A percentile compares a stretch with the other conserved stretches of the same genome.
Conservation (phyloP, 2,797 vertebrate genomes). For the Epinephelus malabaricus region DNA sequence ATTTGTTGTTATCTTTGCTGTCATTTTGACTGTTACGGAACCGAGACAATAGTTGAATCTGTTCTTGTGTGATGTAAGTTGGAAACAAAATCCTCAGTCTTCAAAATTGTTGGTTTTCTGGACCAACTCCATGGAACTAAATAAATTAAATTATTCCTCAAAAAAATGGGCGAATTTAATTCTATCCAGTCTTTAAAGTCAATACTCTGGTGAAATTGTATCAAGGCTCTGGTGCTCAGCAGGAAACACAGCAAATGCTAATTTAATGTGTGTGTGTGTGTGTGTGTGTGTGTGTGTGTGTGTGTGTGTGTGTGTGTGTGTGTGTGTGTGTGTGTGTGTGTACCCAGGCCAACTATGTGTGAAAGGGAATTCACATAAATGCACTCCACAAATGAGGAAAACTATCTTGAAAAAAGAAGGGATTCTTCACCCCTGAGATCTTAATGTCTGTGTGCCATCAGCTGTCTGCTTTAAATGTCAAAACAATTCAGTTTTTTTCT, state of each 20-base stretch:
- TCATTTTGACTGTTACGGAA: no score
- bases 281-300: slow-evolving; percentile 17
- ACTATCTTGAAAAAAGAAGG: not conserved
- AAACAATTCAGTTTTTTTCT: slow-evolving; percentile 34
- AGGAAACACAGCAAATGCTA: slow-evolving; percentile 45
- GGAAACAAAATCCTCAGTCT: not conserved
- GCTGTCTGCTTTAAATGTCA: slow-evolving; percentile 60
- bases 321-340: slow-evolving; percentile 14
- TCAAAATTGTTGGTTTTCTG: not conserved
- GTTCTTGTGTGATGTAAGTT: not conserved
- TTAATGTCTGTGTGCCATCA: slow-evolving; percentile 17
- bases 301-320: slow-evolving; percentile 15
- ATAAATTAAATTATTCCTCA: slow-evolving; percentile 22
- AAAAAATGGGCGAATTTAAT: slow-evolving; percentile 15
- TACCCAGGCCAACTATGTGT: slow-evolving; percentile 30
- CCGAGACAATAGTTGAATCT: not conserved
- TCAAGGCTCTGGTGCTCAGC: slow-evolving; percentile 26
- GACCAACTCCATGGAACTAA: slow-evolving; percentile 4
- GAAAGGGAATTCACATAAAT: not conserved
- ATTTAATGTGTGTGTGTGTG: slow-evolving; percentile 21
- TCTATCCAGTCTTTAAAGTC: slow-evolving; percentile 28
- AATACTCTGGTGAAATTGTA: slow-evolving; percentile 36
- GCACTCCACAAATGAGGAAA: slow-evolving; percentile 20
- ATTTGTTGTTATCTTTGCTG: no score
- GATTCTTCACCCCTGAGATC: slow-evolving; percentile 12